Evolutionary conservation across 2,113 vertebrate species (phyloP).

Genomic region (Podilymbus podiceps): DNA sequence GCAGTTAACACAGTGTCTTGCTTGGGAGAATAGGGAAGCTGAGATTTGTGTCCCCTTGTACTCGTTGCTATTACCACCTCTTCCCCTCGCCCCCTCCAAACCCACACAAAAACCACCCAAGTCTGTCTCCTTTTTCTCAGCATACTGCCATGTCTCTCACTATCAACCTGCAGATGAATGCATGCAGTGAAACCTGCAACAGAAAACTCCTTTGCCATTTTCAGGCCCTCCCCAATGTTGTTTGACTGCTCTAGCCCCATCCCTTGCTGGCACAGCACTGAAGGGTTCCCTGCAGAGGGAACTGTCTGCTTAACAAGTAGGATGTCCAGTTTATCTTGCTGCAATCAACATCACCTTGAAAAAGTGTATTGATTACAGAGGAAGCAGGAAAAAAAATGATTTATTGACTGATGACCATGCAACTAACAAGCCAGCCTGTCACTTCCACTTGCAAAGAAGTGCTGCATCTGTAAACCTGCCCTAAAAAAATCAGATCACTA

Average conservation of each 20-base stretch:
- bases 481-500: not conserved
- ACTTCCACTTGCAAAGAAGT: not conserved
- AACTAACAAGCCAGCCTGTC: not conserved
- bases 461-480: not conserved
- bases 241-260: not conserved
- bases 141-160: not conserved
- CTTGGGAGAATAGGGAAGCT: not conserved
- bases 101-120: not conserved
- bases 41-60: not conserved
- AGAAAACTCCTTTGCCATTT: not conserved
- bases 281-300: not conserved
- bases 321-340: not conserved
- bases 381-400: not conserved
- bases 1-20: not conserved
- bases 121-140: not conserved
- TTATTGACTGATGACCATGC: not conserved
- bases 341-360: not conserved
- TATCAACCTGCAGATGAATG: not conserved
- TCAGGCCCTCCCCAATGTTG: not conserved
- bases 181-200: not conserved
- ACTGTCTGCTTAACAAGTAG: not conserved
- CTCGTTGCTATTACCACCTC: too few relatives aligned
- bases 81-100: not conserved
- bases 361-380: not conserved
- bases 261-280: not conserved